Evolutionary conservation across 37 sponge, comb jelly and placozoan species (phyloP), one percentile per base, ranked within the genome.

Genomic region (Tethya wilhelma): DNA sequence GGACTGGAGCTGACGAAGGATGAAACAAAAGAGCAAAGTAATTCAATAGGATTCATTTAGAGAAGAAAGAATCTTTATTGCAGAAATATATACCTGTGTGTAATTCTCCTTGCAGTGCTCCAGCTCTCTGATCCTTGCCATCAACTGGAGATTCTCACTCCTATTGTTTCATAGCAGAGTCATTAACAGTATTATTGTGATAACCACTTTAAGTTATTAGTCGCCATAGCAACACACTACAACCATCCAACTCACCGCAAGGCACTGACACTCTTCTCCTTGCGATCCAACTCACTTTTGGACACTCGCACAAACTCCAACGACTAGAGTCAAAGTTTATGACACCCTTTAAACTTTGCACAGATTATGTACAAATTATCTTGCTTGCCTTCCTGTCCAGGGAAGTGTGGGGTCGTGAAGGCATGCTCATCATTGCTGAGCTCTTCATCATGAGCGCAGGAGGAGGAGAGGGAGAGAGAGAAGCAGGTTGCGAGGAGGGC

Each of bases 261-360:
- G 2, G 62, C 8, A 40, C 7, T 63, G 28, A 88, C 14, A 1
- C 63, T 41, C 32, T 81, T 76, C 22, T 88, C 88, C 56, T 76
- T 88, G 39, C 46, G 76, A 5, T 88, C 83, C 31, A 82, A 40
- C 44, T 88, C 88, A 59, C 34, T 49, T 29, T 39, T 75, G 5
- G 83, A 69, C 6, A 88, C 31, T n/a, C 83, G 70, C 30, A 81
- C 62, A 53, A 42, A 81, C 55, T 88, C 83, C 76, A 69, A 14
- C 19, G 70, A 32, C 85, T 84, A 59, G 5, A 67, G 1, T n/a
- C 4, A 69, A 42, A 34, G 3, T 42, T 5, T 7, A 14, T 7
- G 20, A 70, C 44, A 20, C 26, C 9, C 53, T n/a, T 11, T 11
- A 34, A 69, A 69, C 69, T 2, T 40, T 22, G 2, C 25, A 4